These are phyloP conservation scores for Cephus pygmeus DNA, from an alignment of 2,888 invertebrate genomes.

Conservation along the genomic window DNA sequence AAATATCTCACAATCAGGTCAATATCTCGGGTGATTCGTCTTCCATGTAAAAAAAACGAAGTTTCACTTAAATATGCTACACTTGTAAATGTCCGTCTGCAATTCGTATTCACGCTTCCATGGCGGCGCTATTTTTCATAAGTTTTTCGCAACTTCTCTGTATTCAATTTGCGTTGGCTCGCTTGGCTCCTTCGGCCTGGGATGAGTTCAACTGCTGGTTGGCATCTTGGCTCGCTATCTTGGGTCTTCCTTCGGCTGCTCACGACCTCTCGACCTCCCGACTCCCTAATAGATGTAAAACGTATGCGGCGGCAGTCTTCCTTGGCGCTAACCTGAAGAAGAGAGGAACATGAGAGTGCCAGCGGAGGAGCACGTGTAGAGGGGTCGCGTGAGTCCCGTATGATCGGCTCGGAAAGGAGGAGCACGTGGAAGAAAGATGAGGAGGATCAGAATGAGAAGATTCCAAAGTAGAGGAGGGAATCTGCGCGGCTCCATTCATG, in stretches of 20 bases:
- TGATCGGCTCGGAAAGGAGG: background rate
- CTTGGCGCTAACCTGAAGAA: background rate
- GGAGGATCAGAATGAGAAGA: background rate
- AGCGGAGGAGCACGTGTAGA: background rate
- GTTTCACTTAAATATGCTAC: constrained; percentile 28
- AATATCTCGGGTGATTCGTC: background rate
- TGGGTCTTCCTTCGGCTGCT: background rate
- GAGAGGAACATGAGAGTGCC: background rate
- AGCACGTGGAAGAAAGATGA: background rate
- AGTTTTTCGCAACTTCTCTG: constrained; percentile 46
- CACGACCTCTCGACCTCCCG: background rate
- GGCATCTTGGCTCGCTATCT: background rate
- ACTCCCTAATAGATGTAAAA: constrained; percentile 31
- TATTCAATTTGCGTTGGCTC: constrained; percentile 49
- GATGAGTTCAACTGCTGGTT: background rate
- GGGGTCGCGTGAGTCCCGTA: background rate
- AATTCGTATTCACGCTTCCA: constrained; percentile 48
- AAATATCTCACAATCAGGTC: background rate
- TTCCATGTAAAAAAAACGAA: background rate
- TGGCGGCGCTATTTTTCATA: constrained; percentile 46
- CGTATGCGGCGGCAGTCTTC: constrained; percentile 22
- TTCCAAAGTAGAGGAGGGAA: background rate
- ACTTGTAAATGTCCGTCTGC: constrained; percentile 40
- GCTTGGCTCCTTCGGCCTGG: constrained; percentile 5
- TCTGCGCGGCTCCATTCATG: background rate